Percentiles rank a stretch among this genome's conserved stretches.
Conservation (phyloP, 2,113 vertebrate genomes). For the Sebastes schlegelii region DNA sequence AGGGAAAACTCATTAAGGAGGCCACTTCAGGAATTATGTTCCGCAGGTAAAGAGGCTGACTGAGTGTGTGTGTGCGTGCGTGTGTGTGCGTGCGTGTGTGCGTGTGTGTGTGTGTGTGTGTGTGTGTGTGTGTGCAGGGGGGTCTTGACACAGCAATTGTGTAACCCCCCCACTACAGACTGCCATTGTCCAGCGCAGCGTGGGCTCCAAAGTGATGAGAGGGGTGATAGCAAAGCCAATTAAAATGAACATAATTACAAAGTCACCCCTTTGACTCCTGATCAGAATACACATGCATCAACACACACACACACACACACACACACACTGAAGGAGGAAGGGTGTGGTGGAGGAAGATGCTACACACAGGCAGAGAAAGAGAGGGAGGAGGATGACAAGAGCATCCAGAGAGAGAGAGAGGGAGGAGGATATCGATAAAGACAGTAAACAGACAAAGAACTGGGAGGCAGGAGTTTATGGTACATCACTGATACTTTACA, state of each 20-base stretch:
- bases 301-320: slow-evolving; percentile 34
- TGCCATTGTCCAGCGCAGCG: slow-evolving; percentile 78
- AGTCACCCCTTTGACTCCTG: slow-evolving; percentile 84
- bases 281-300: slow-evolving; percentile 80
- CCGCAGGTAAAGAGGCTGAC: slow-evolving; percentile 64
- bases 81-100: slow-evolving; percentile 32
- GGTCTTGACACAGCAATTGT: slow-evolving; percentile 60
- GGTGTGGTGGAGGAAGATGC: slow-evolving; percentile 14
- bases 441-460: neutral
- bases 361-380: slow-evolving; percentile 1
- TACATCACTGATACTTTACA: neutral
- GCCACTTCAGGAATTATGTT: slow-evolving; percentile 77
- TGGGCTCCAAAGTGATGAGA: slow-evolving; percentile 81
- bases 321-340: slow-evolving; percentile 30
- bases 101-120: slow-evolving; percentile 21
- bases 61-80: slow-evolving; percentile 37
- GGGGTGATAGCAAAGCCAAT: slow-evolving; percentile 85
- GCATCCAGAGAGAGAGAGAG: neutral
- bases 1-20: slow-evolving; percentile 83
- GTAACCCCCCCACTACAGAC: slow-evolving; percentile 57
- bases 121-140: neutral
- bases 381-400: slow-evolving; percentile 3
- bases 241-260: slow-evolving; percentile 90
- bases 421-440: neutral
- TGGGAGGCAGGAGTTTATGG: neutral